Percentiles rank a stretch among this genome's conserved stretches.
These are phyloP conservation scores for Lampris megalopsis DNA, from an alignment of 2,113 vertebrate genomes.

Conservation along the genomic window DNA sequence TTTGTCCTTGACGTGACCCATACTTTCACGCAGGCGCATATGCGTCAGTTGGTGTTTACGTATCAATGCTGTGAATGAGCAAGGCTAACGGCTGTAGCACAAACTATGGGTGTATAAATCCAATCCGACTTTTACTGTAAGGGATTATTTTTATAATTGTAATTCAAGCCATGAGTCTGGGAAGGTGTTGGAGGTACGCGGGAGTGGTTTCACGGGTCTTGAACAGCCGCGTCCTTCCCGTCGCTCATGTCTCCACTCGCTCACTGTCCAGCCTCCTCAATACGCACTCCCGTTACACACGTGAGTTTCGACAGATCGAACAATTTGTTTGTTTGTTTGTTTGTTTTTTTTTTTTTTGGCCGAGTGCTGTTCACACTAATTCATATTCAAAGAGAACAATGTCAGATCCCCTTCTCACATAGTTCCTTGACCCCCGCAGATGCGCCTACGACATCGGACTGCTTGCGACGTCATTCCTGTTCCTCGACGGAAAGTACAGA, in stretches of 20 bases:
- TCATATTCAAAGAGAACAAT: too few species aligned
- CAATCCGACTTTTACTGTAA: not conserved
- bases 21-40: constrained; percentile 56
- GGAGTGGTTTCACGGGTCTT: constrained; percentile 48
- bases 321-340: not conserved
- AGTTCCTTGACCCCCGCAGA: constrained; percentile 22
- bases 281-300: constrained; percentile 25
- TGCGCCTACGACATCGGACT: constrained; percentile 15
- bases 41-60: too few species aligned
- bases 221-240: constrained; percentile 24
- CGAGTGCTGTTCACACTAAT: not conserved
- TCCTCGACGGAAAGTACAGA: constrained; percentile 41
- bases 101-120: too few species aligned
- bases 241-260: constrained; percentile 34
- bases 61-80: too few species aligned
- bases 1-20: constrained; percentile 46
- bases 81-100: too few species aligned
- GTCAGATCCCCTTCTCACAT: too few species aligned
- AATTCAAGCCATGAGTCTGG: constrained; percentile 68
- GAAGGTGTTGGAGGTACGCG: constrained; percentile 52
- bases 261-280: constrained; percentile 28
- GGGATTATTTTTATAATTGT: not conserved
- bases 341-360: not conserved
- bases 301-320: constrained; percentile 47
- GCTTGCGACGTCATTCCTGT: constrained; percentile 72